Base-by-base conservation (phyloP, 2,113 vertebrate species). In the Bubo scandiacus region DNA sequence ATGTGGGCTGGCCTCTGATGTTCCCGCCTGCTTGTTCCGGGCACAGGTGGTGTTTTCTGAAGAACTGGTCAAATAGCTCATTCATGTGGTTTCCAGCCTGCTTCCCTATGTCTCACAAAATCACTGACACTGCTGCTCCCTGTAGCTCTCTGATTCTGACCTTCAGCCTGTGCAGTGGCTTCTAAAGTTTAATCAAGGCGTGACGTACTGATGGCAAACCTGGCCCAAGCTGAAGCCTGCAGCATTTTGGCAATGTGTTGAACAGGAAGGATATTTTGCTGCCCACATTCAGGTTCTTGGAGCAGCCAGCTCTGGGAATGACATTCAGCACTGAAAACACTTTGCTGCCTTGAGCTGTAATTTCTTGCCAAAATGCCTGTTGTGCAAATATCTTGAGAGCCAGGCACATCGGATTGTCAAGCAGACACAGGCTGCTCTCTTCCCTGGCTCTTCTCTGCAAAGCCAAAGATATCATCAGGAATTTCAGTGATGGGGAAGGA, bases 1-100 rank as follows among this genome's bases (percentile, higher is more conserved):
- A 6, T 0, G 6, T 6, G 30, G 72, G 67, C 9, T 19, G 32
- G 36, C 54, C 47, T 65, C 88, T 38, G 58, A 2, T 21, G 6
- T 4, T 52, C 62, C 10, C 2, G 8, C 59, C 36, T 29, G 9
- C 7, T 68, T 40, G 11, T 51, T 34, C 29, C 0, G 0, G 52
- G 51, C 51, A 62, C 10, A n/a, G 40, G 29, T 16, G 71, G 6
- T 34, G 82, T 36, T 45, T 80, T 55, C 40, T 36, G 57, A 77
- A 49, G 90, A 59, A 21, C 14, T 0, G 15, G 42, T 55, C 12
- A 29, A 61, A 51, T 1, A 42, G 25, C 20, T 55, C 81, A 21
- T 57, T 18, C 32, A 5, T 11, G 27, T 45, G 49, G 8, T 36
- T 81, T 63, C 63, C 72, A 74, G 45, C 55, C 45, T 80, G 70